Conservation (phyloP, 2,888 invertebrate genomes). For the Diaphora mendica region DNA sequence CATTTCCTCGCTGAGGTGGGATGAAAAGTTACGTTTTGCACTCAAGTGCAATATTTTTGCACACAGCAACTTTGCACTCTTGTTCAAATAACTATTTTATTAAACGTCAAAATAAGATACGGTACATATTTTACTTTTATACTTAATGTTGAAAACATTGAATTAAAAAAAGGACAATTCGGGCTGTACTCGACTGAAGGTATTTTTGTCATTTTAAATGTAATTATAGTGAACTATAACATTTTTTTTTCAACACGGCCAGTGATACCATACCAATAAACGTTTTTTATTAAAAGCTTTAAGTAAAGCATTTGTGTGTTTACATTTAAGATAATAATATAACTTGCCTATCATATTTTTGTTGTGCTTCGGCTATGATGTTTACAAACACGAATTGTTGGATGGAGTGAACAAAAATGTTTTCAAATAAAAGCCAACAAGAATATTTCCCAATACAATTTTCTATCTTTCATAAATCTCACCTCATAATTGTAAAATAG, state of each 20-base stretch:
- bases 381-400: not conserved
- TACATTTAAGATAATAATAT: conserved; percentile 3
- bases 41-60: too few relatives aligned
- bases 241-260: conserved; percentile 26
- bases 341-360: not conserved
- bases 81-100: too few relatives aligned
- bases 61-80: too few relatives aligned
- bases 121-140: too few relatives aligned
- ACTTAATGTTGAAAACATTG: too few relatives aligned
- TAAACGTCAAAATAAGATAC: too few relatives aligned
- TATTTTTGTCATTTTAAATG: not conserved
- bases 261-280: conserved; percentile 28
- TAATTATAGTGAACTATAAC: not conserved
- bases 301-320: conserved; percentile 43
- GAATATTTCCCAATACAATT: not conserved
- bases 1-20: too few relatives aligned
- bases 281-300: conserved; percentile 40
- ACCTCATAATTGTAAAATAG: not conserved
- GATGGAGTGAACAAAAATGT: not conserved
- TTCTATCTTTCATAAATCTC: not conserved
- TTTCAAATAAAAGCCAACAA: not conserved
- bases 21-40: too few relatives aligned
- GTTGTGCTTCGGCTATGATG: not conserved
- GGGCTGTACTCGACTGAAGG: not conserved
- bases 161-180: too few relatives aligned